Base-by-base conservation (phyloP, 1,140 invertebrate genomes). In the Drosophila cardini region DNA sequence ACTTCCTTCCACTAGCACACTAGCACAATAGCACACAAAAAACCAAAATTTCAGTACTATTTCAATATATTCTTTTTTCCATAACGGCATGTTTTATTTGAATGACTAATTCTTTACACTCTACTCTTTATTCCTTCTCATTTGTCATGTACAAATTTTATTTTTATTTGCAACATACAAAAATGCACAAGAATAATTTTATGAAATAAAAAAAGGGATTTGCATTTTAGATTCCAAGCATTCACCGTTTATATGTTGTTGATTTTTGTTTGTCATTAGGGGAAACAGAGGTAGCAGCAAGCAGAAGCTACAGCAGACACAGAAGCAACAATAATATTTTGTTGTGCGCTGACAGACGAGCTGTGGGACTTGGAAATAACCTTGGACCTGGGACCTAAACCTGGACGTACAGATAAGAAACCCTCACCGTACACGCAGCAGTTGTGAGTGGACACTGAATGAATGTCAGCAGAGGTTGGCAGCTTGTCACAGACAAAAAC, bases 191-290 rank as follows among this genome's bases (percentile, higher is more conserved):
- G 87, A 90, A 84, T 90, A 90, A 90, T 90, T 90, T 80, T 76
- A 84, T 81, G 72, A 87, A 80, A 90, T 90, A 87, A 90, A 90
- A 90, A 90, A 72, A 26, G 21, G 48, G 87, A 90, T 90, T 90
- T 90, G 80, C 86, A 90, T 86, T 86, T 90, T 90, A 83, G 78
- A 90, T 90, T 90, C 80, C 42, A 56, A 73, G 18, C 46, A 57
- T 71, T 74, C 74, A 81, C 82, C 81, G 83, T 80, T 76, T 77
- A 60, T 64, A 71, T 77, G 50, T 75, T 85, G 82, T 85, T 85
- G 82, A 85, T 86, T 85, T 85, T 85, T 85, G 81, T 81, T 79
- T 83, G 76, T 84, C 76, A 84, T 84, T 79, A 84, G 72, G 57
- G 77, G 45, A 18, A 7, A 10, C 18, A 10, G 57, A 8, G 71